Evolutionary conservation across 2,888 invertebrate species (phyloP), one percentile per base, ranked within the genome.

Genomic region (Erpobdella octoculata): DNA sequence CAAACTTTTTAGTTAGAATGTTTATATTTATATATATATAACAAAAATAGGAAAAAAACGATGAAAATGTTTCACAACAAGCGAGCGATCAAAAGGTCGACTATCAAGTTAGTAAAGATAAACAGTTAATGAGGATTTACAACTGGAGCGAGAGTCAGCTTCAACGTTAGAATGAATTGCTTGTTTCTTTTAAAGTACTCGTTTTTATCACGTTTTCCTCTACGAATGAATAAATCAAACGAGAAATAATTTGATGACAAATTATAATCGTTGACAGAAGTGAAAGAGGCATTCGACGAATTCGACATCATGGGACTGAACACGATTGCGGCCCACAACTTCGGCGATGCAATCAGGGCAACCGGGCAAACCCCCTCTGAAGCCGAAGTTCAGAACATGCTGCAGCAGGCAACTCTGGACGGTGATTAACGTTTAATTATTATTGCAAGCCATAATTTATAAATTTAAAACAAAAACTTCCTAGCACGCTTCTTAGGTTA

Each of bases 351-450:
- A 2, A 61, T 76, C 31, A 59, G 76, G 48, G 64, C 72, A 4
- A 70, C 74, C 48, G 74, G 76, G 25, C 76, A 76, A 61, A 72
- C 73, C 33, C 76, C 76, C 4, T 73, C 75, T 2, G 75, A 76
- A 61, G 68, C 62, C 3, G 76, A 76, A 37, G n/a, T 75, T 3
- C 65, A 69, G 35, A 58, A 73, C 9, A 53, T 75, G 66, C 33
- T 73, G 5, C 25, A 59, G 18, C 61, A 70, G 33, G 72, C 71
- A 21, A 37, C 35, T 25, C 69, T 73, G 9, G 70, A 72, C 58
- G 74, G 75, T 75, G 31, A 25, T 35, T 25, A 46, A 12, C 28
- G n/a, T 65, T 38, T n/a, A 4, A 1, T 62, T 15, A 6, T 21
- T 31, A 33, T 62, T 21, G 35, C 1, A 33, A 33, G n/a, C n/a